Evolutionary conservation across 2,113 vertebrate genomes (phyloP), one percentile per base, ranked within the genome.

Genomic region (Phrynosoma blainvillii): DNA sequence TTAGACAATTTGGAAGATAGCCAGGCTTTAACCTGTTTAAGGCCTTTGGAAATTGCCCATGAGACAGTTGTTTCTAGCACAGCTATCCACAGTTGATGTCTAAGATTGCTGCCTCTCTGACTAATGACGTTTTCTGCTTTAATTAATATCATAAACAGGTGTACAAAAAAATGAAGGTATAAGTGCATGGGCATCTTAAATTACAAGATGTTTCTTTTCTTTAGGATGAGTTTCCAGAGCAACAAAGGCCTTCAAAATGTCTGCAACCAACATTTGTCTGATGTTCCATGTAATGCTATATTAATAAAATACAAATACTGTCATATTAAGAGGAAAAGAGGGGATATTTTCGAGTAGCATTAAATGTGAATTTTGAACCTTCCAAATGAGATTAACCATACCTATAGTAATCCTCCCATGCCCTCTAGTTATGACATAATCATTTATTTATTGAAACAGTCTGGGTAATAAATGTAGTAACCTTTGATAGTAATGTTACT

Each of bases 351-450:
- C 66, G 30, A 12, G 16, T 83, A n/a, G 73, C 59, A 88, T 88
- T 88, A 77, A 52, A 83, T 9, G 62, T 78, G 62, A 77, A 70
- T 88, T 84, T 59, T 42, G 40, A 78, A 36, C 59, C 52, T 84
- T 27, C 40, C 62, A 77, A 52, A 68, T 52, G 32, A 59, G 5
- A 87, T 74, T 82, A 81, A 81, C 71, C 40, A 62, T 65, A 54
- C 20, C 2, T 73, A 62, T 54, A 87, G 62, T 74, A 82, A 62
- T 56, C 83, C 21, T 27, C 56, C 23, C 74, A 78, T 84, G 27
- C 56, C 62, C 62, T 66, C 70, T 75, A 12, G 27, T 81, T 73
- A 87, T 74, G 36, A 25, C 32, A 81, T 84, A 70, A 70, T 83
- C 47, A 47, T 47, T 47, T 78, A 88, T 77, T 88, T 83, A 76